These are phyloP conservation scores for Eulemur albifrons DNA, from an alignment of 2,797 vertebrate genomes.

Conservation along the genomic window DNA sequence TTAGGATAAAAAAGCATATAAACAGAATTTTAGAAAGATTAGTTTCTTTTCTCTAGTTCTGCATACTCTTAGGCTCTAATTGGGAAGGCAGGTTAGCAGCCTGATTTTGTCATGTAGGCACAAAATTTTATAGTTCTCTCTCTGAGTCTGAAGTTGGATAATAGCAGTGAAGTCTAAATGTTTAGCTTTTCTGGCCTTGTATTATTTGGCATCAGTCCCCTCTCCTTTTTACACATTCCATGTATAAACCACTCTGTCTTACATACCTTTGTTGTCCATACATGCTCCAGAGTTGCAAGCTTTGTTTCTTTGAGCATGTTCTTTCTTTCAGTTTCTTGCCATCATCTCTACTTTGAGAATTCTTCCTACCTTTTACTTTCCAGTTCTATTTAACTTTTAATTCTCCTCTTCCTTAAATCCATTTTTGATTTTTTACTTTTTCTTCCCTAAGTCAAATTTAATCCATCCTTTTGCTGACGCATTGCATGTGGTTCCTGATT, in stretches of 20 bases:
- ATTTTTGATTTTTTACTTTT: neutral
- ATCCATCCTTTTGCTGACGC: neutral
- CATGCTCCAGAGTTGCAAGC: neutral
- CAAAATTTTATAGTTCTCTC: neutral
- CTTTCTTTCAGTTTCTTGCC: neutral
- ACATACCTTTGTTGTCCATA: neutral
- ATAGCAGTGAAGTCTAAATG: neutral
- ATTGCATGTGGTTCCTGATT: neutral
- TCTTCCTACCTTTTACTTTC: neutral
- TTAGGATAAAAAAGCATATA: neutral
- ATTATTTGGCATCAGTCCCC: neutral
- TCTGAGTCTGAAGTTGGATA: slow-evolving; percentile 21
- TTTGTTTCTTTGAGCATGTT: slow-evolving; percentile 12
- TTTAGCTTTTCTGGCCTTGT: neutral
- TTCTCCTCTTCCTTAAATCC: neutral
- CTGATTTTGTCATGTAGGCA: slow-evolving; percentile 10
- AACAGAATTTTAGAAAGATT: neutral
- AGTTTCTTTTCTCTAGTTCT: neutral
- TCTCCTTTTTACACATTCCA: neutral
- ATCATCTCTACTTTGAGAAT: slow-evolving; percentile 4
- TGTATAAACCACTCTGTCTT: neutral
- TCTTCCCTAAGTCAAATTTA: neutral
- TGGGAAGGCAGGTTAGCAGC: neutral
- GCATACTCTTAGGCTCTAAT: neutral
- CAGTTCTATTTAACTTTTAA: neutral